These are phyloP conservation scores for Lepisosteus oculatus DNA, from an alignment of 2,113 vertebrate genomes.

Conservation along the genomic window DNA sequence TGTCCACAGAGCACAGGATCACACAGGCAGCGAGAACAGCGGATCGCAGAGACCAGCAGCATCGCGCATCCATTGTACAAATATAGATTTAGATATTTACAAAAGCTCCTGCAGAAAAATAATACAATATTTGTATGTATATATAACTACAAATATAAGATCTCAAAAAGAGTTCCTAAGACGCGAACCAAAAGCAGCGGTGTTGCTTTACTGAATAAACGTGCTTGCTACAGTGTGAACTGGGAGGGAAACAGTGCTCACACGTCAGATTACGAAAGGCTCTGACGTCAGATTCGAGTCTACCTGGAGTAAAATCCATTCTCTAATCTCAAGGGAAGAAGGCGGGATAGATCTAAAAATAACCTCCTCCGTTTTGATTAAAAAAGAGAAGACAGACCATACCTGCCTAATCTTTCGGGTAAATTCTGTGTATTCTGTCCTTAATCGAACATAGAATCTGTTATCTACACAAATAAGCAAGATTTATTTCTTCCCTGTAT, in stretches of 20 bases:
- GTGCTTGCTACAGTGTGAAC: conserved; percentile 42
- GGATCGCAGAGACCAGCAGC: conserved; percentile 60
- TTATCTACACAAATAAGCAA: too few relatives aligned
- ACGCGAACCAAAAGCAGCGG: conserved; percentile 32
- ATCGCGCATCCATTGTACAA: conserved; percentile 73
- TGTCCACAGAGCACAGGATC: conserved; percentile 34
- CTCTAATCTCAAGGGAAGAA: conserved; percentile 57
- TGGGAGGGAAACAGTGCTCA: conserved; percentile 70
- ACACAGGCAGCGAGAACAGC: conserved; percentile 57
- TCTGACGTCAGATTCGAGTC: conserved; percentile 84
- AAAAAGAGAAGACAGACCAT: conserved; percentile 15
- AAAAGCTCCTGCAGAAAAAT: conserved; percentile 14
- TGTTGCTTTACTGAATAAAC: conserved; percentile 37
- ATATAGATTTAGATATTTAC: conserved; percentile 26
- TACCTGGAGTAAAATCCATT: conserved; percentile 72
- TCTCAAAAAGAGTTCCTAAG: conserved; percentile 19
- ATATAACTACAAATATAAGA: conserved; percentile 25
- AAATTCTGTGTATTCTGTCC: not conserved
- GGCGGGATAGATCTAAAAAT: conserved; percentile 57
- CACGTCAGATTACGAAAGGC: conserved; percentile 85
- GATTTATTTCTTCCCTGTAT: too few relatives aligned
- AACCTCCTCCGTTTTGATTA: conserved; percentile 27
- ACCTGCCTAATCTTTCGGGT: not conserved
- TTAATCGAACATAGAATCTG: too few relatives aligned
- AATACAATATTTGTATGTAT: not conserved